A percentile compares a stretch with the other conserved stretches of the same genome.
phyloP scores from a whole-genome alignment of 2,797 vertebrate genomes.

The Sibirionetta formosa region DNA sequence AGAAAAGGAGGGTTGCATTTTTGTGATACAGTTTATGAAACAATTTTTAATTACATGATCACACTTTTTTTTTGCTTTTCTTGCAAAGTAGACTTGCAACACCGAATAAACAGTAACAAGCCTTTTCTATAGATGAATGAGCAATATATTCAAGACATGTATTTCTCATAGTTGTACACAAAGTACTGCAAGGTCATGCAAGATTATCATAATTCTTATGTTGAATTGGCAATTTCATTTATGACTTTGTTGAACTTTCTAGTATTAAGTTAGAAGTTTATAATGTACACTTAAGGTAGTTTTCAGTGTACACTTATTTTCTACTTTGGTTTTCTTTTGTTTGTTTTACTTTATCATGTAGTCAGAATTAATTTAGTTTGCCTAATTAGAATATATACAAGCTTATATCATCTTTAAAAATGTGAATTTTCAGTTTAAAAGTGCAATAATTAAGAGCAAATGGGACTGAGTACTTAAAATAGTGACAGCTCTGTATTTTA shows the following conservation, averaged over 20 bases:
- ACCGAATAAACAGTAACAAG: background rate
- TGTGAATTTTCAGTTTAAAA: constrained; percentile 28
- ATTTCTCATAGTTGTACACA: background rate
- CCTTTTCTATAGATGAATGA: background rate
- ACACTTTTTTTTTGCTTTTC: background rate
- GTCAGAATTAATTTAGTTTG: constrained; percentile 32
- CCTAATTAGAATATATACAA: constrained; percentile 39
- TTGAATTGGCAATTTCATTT: background rate
- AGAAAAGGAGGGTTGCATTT: background rate
- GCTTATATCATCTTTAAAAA: constrained; percentile 30
- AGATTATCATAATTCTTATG: background rate
- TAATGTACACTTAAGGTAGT: background rate
- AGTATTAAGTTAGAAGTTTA: constrained; percentile 26
- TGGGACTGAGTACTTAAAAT: background rate
- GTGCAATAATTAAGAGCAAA: constrained; percentile 52
- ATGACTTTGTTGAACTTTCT: constrained; percentile 5
- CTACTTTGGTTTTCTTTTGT: background rate
- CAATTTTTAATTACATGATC: background rate
- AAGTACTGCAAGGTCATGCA: background rate
- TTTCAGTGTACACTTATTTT: background rate
- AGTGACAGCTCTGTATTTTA: constrained; percentile 38
- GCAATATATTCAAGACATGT: background rate
- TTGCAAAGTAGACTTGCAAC: background rate
- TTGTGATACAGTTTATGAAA: background rate
- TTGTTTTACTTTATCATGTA: constrained; percentile 28